phyloP scores from a whole-genome alignment of 2,113 vertebrate species.

The Spea multiplicata region DNA sequence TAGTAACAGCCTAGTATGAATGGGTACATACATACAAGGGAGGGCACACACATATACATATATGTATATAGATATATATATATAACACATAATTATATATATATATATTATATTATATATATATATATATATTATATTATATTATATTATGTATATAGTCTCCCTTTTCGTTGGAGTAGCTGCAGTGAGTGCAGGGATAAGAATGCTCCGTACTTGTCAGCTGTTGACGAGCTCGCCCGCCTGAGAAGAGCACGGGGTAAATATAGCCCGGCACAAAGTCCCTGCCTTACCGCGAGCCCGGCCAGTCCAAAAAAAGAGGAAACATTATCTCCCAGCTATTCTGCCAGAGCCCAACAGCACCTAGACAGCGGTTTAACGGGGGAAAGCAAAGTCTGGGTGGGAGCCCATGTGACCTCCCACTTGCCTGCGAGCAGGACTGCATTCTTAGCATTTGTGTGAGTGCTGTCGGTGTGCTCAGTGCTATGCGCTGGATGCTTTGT shows the following conservation, averaged over 20 bases:
- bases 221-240: conserved; percentile 81
- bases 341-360: conserved; percentile 73
- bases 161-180: no score
- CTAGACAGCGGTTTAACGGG: conserved; percentile 69
- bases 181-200: conserved; percentile 56
- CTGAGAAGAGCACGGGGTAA: conserved; percentile 87
- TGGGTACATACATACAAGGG: no score
- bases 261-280: conserved; percentile 79
- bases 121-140: no score
- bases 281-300: conserved; percentile 65
- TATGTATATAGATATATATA: no score
- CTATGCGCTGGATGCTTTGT: conserved; percentile 58
- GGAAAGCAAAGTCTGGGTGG: conserved; percentile 64
- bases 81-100: no score
- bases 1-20: no score
- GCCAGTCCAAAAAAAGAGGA: conserved; percentile 66
- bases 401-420: conserved; percentile 61
- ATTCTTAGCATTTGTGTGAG: not conserved
- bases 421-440: conserved; percentile 62
- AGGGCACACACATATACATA: no score
- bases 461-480: not conserved
- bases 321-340: conserved; percentile 71
- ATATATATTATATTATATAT: no score
- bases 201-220: conserved; percentile 78
- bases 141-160: no score